phyloP scores from a whole-genome alignment of 1,140 invertebrate genomes.

The Drosophila rufa region DNA sequence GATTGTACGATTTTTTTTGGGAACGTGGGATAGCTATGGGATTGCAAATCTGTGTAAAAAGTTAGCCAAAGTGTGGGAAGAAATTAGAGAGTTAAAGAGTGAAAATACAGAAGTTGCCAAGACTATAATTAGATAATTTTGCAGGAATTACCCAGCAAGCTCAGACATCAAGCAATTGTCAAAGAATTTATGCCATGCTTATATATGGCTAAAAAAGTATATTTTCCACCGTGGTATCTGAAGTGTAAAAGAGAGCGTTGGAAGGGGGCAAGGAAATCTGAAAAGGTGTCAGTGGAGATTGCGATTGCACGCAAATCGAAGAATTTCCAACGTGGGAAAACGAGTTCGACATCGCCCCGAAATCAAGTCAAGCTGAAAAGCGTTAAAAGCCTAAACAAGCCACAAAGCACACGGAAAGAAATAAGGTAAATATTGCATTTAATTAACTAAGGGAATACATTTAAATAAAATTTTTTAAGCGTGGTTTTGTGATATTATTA shows the following conservation, averaged over 20 bases:
- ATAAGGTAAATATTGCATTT: neutral
- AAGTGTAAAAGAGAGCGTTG: slow-evolving; percentile 16
- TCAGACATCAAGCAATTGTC: slow-evolving; percentile 8
- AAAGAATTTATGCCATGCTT: slow-evolving; percentile 17
- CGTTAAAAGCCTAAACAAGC: slow-evolving; percentile 77
- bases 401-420: slow-evolving; percentile 26
- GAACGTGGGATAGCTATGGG: slow-evolving; percentile 61
- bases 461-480: too few species aligned
- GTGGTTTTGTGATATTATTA: too few species aligned
- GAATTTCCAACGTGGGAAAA: slow-evolving; percentile 83
- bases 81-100: slow-evolving; percentile 16
- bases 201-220: slow-evolving; percentile 23
- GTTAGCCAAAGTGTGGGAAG: slow-evolving; percentile 31
- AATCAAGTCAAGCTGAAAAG: slow-evolving; percentile 73
- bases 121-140: neutral
- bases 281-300: slow-evolving; percentile 81
- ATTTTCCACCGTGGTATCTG: slow-evolving; percentile 19
- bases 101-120: neutral
- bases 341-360: slow-evolving; percentile 73
- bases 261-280: slow-evolving; percentile 14
- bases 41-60: slow-evolving; percentile 18
- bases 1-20: slow-evolving; percentile 44
- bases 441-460: neutral
- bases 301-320: slow-evolving; percentile 80
- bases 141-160: neutral